Evolutionary conservation across 30 jellyfish, hydroid and myxozoan genomes (phyloP).

Genomic region (Haliclystus octoradiatus): DNA sequence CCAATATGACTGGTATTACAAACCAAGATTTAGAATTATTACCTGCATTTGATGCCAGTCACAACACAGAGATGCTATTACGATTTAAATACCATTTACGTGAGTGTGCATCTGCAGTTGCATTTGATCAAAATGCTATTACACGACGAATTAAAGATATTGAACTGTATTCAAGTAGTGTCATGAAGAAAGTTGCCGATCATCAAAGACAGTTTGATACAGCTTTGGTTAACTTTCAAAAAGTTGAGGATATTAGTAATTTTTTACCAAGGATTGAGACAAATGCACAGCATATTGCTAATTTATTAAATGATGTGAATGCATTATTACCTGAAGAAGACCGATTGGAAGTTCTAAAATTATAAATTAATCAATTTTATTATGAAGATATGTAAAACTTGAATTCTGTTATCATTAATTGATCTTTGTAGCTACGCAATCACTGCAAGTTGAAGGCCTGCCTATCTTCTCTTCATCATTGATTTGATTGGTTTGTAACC

Average conservation of each 20-base stretch:
- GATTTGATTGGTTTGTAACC: too few species aligned
- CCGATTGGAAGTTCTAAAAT: too few species aligned
- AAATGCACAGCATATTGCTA: slow-evolving; percentile 36
- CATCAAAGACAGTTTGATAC: slow-evolving; percentile 51
- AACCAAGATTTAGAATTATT: slow-evolving; percentile 22
- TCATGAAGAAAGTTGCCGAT: slow-evolving; percentile 33
- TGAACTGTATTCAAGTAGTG: slow-evolving; percentile 29
- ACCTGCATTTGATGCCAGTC: slow-evolving; percentile 56
- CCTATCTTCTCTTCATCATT: too few species aligned
- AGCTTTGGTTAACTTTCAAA: slow-evolving; percentile 27
- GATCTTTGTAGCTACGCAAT: too few species aligned
- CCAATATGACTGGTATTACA: slow-evolving; percentile 28
- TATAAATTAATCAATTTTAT: too few species aligned
- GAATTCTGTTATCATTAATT: too few species aligned
- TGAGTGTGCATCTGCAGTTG: slow-evolving; percentile 92
- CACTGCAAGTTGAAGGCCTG: too few species aligned
- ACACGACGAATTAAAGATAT: slow-evolving; percentile 59
- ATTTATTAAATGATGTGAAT: slow-evolving; percentile 34
- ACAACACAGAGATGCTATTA: slow-evolving; percentile 62
- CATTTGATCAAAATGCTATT: slow-evolving; percentile 82
- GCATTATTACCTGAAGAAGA: slow-evolving; percentile 47
- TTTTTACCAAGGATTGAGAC: slow-evolving; percentile 32
- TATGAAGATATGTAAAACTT: too few species aligned
- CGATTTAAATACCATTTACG: slow-evolving; percentile 78
- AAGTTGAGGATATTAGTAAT: slow-evolving; percentile 47